A percentile compares a stretch with the other conserved stretches of the same genome.
phyloP scores from a whole-genome alignment of 2,113 vertebrate genomes.

The Leptosomus discolor region DNA sequence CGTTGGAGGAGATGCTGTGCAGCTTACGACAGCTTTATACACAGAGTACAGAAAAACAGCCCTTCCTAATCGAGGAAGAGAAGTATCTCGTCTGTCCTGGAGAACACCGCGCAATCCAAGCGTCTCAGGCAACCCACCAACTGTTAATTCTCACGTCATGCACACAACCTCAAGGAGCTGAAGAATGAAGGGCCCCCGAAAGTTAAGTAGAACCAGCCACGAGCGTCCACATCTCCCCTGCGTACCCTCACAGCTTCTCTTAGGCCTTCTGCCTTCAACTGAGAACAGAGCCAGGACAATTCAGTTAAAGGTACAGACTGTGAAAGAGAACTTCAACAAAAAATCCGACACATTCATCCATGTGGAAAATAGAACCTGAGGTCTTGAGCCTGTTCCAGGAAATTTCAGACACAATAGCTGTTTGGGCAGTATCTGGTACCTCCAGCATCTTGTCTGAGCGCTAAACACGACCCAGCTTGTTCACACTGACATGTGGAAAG shows the following conservation, averaged over 20 bases:
- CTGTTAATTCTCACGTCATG: fast-evolving
- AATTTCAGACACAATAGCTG: background rate
- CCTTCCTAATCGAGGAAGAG: background rate
- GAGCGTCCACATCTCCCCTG: fast-evolving
- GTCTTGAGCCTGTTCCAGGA: background rate
- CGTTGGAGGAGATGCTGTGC: background rate
- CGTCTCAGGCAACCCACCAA: fast-evolving
- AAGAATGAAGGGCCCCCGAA: background rate
- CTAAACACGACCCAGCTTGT: background rate
- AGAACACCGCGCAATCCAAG: background rate
- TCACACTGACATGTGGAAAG: background rate
- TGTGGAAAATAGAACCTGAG: background rate
- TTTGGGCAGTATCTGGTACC: background rate
- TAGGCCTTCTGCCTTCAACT: too few relatives aligned
- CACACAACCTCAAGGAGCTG: background rate
- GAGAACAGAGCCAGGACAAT: background rate
- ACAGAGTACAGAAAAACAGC: fast-evolving
- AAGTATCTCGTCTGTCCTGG: background rate
- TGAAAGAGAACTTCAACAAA: background rate
- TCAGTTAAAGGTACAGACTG: fast-evolving
- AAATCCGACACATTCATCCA: fast-evolving
- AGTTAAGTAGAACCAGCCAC: background rate
- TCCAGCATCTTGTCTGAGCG: background rate
- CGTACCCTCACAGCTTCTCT: background rate
- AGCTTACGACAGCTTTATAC: background rate